A percentile compares a stretch with the other conserved stretches of the same genome.
Evolutionary conservation across 2,113 vertebrate genomes (phyloP).

Genomic region (Peromyscus maniculatus): DNA sequence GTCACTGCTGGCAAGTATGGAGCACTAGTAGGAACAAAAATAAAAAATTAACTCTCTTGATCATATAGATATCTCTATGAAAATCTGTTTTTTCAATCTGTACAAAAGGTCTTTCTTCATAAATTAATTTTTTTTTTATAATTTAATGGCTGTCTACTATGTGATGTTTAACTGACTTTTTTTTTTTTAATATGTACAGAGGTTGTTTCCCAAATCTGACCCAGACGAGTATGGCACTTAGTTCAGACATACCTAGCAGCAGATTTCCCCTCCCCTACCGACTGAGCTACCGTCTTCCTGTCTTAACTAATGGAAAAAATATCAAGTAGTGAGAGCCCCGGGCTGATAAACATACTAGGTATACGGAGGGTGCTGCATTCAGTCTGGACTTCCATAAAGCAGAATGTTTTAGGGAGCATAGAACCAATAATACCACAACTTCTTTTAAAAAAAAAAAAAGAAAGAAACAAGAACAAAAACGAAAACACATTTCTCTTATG

Average conservation of each 20-base stretch:
- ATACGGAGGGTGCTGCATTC: constrained; percentile 88
- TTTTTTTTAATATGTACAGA: constrained; percentile 93
- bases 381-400: constrained; percentile 91
- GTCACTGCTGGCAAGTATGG: constrained; percentile 98
- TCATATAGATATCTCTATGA: constrained; percentile 98
- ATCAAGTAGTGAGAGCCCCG: constrained; percentile 90
- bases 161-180: constrained; percentile 94
- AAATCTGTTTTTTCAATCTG: constrained; percentile 98
- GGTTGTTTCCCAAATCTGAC: constrained; percentile 94
- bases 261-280: constrained; percentile 89
- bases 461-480: constrained; percentile 80
- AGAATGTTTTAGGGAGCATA: constrained; percentile 92
- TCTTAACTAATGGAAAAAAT: constrained; percentile 91
- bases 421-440: constrained; percentile 93
- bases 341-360: constrained; percentile 87
- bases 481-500: constrained; percentile 88
- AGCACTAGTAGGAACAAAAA: constrained; percentile 96
- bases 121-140: constrained; percentile 99
- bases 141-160: constrained; percentile 99
- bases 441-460: constrained; percentile 78
- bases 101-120: constrained; percentile 99
- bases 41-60: constrained; percentile 97
- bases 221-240: constrained; percentile 97
- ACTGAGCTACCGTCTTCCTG: constrained; percentile 90
- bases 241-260: constrained; percentile 96